phyloP scores from a whole-genome alignment of 2,797 vertebrate species.

The Chloroceryle amazona region DNA sequence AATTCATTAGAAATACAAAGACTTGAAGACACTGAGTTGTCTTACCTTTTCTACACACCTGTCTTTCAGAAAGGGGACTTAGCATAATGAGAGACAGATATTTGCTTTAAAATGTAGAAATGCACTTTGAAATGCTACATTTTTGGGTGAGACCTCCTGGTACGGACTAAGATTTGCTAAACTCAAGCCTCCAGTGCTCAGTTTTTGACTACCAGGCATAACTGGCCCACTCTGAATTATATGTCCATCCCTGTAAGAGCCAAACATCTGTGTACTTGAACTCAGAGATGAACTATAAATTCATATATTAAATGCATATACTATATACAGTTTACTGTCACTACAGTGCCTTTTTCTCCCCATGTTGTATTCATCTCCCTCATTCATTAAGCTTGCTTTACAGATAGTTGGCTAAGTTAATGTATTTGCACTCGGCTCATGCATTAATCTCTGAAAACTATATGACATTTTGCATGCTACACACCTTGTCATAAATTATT shows the following conservation, averaged over 20 bases:
- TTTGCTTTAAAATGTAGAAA: background rate
- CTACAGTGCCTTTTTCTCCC: background rate
- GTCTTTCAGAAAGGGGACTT: background rate
- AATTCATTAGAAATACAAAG: background rate
- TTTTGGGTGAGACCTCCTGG: background rate
- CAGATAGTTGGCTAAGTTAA: conserved; percentile 58
- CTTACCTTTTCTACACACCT: background rate
- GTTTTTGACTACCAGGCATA: background rate
- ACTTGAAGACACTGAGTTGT: background rate
- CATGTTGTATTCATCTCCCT: conserved; percentile 2
- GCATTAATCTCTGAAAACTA: conserved; percentile 58
- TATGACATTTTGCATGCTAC: conserved; percentile 28
- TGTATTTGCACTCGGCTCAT: conserved; percentile 52
- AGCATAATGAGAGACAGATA: background rate
- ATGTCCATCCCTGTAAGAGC: background rate
- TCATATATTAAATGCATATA: background rate
- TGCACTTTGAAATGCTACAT: background rate
- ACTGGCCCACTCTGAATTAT: background rate
- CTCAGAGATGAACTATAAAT: background rate
- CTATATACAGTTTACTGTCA: background rate
- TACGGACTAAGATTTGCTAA: background rate
- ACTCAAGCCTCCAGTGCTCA: background rate
- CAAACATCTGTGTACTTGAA: background rate
- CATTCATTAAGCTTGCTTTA: conserved; percentile 62
- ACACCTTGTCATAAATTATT: conserved; percentile 50